Evolutionary conservation across 2,113 vertebrate species (phyloP).

Genomic region (Ptychochromis oligacanthus): DNA sequence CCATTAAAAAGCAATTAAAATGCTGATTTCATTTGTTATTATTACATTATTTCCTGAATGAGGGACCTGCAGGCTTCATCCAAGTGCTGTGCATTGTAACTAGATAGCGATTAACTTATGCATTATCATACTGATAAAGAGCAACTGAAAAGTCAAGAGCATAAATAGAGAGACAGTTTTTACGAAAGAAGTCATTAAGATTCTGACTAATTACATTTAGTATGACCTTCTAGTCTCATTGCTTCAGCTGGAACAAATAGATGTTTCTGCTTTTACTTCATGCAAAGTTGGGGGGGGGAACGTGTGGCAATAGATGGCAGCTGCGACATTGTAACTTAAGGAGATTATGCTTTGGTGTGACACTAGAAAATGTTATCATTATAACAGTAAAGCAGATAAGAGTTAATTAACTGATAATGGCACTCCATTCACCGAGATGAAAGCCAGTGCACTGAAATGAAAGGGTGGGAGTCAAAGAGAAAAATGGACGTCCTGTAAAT

Average conservation of each 20-base stretch:
- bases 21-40: slow-evolving; percentile 49
- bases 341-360: slow-evolving; percentile 43
- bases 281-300: neutral
- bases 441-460: slow-evolving; percentile 57
- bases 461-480: slow-evolving; percentile 37
- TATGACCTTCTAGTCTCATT: slow-evolving; percentile 52
- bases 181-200: slow-evolving; percentile 40
- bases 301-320: slow-evolving; percentile 23
- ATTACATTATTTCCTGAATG: slow-evolving; percentile 23
- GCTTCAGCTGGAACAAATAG: slow-evolving; percentile 39
- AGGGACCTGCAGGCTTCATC: slow-evolving; percentile 27
- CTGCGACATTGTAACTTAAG: slow-evolving; percentile 34
- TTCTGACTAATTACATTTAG: slow-evolving; percentile 36
- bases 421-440: slow-evolving; percentile 56
- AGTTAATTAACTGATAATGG: slow-evolving; percentile 77
- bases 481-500: slow-evolving; percentile 57
- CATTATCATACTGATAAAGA: slow-evolving; percentile 36
- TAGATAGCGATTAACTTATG: slow-evolving; percentile 38
- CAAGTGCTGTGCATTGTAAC: slow-evolving; percentile 1
- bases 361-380: slow-evolving; percentile 64
- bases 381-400: slow-evolving; percentile 60
- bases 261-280: neutral
- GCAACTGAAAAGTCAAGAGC: slow-evolving; percentile 54
- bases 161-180: slow-evolving; percentile 38
- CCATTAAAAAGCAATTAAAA: slow-evolving; percentile 51